Evolutionary conservation across 2,888 invertebrate genomes (phyloP).

Genomic region (Parnassius apollo): DNA sequence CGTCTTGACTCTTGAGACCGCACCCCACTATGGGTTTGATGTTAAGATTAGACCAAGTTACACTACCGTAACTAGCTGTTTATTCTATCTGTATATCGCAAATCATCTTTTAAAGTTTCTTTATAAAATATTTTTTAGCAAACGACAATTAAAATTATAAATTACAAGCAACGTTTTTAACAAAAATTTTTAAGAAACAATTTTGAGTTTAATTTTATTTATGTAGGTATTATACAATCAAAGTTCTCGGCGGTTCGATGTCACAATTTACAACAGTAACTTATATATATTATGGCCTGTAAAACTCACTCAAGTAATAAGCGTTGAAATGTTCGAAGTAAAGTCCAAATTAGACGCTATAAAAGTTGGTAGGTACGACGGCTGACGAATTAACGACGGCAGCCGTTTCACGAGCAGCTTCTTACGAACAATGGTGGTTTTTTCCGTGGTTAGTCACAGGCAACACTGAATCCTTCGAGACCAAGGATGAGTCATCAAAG

Average conservation of each 20-base stretch:
- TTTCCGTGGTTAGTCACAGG: conserved; percentile 61
- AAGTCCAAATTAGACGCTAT: conserved; percentile 31
- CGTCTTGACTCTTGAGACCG: conserved; percentile 33
- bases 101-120: conserved; percentile 25
- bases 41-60: conserved; percentile 40
- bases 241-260: not conserved
- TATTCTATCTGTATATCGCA: conserved; percentile 18
- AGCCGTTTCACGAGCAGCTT: conserved; percentile 30
- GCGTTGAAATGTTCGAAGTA: conserved; percentile 4
- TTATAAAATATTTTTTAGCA: too few relatives aligned
- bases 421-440: conserved; percentile 57
- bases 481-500: conserved; percentile 67
- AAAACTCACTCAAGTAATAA: conserved; percentile 19
- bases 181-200: conserved; percentile 11
- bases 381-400: conserved; percentile 40
- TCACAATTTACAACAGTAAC: conserved; percentile 6
- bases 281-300: conserved; percentile 24
- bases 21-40: conserved; percentile 33
- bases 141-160: not conserved
- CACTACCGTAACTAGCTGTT: conserved; percentile 30
- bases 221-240: not conserved
- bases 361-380: conserved; percentile 36
- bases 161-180: not conserved
- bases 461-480: conserved; percentile 60
- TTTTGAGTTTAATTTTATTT: not conserved